Evolutionary conservation across 2,797 vertebrate genomes (phyloP), one percentile per base, ranked within the genome.

Genomic region (Fundulus diaphanus): DNA sequence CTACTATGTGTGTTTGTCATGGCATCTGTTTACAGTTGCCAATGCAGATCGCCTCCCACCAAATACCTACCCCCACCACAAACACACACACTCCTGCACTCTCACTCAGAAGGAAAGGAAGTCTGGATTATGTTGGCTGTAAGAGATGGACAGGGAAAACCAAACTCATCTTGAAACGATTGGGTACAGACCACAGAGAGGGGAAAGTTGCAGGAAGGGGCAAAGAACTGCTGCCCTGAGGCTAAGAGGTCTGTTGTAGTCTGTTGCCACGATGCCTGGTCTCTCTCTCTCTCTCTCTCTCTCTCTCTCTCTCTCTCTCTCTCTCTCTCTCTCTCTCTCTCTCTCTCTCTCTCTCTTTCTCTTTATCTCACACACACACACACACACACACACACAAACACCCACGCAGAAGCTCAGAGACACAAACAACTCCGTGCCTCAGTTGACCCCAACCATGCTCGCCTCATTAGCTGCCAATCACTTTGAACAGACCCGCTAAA

Each of bases 131-230:
- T 92, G 92, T 95, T 92, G 91, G 85, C 89, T 92, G 86, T 88
- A 85, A 81, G 83, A 87, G 83, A 90, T 68, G 86, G 91, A 91
- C 88, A 87, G 87, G 84, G 77, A 65, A 79, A 91, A 91, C 90
- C 85, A 91, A 90, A 91, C 88, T 94, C 93, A 94, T 94, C 91
- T 94, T 94, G 94, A 94, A 95, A 93, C 94, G 92, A 95, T 94
- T 67, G 83, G 77, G 70, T 84, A 80, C 76, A 74, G 77, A 76
- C 77, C 59, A 33, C 79, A 86, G 82, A 86, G 66, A 83, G 74
- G 79, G 80, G 83, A 80, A 89, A 87, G 85, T 82, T 87, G 77
- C 71, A 91, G 81, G 82, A 84, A 84, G 75, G 74, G 78, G 70
- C 76, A 81, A 87, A 67, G 81, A 85, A 82, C 82, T 79, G 76